These are phyloP conservation scores for Parotocinclus haroldoi DNA, from an alignment of 2,797 vertebrate species.

Conservation along the genomic window DNA sequence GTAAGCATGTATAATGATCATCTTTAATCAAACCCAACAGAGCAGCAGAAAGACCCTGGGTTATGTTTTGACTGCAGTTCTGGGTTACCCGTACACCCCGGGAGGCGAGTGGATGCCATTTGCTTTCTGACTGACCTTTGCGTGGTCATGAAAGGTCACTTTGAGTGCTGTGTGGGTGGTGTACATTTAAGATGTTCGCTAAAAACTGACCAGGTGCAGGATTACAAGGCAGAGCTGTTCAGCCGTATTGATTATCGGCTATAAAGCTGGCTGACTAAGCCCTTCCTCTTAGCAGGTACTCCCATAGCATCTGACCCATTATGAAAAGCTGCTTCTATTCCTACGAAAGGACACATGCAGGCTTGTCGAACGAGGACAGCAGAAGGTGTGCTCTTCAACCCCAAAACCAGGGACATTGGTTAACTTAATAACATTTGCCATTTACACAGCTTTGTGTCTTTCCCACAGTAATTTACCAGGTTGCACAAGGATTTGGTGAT, in stretches of 20 bases:
- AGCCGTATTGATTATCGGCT: slow-evolving; percentile 29
- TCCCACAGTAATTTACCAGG: no score
- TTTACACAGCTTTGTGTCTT: no score
- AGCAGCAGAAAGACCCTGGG: slow-evolving; percentile 4
- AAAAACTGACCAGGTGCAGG: slow-evolving; percentile 3
- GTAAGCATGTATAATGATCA: no score
- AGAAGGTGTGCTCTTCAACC: no score
- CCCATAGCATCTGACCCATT: not conserved
- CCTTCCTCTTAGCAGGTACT: slow-evolving; percentile 16
- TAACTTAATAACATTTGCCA: no score
- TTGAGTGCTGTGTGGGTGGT: slow-evolving; percentile 2
- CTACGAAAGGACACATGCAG: no score
- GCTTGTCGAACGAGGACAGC: no score
- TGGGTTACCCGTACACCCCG: not conserved
- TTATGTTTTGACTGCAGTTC: no score
- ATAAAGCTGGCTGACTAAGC: slow-evolving; percentile 24
- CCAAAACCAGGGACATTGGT: no score
- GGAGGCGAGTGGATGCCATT: not conserved
- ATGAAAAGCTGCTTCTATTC: not conserved
- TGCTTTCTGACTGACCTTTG: slow-evolving; percentile 17
- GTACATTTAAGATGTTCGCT: no score
- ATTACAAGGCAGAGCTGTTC: slow-evolving; percentile 25
- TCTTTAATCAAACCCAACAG: not conserved
- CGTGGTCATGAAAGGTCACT: slow-evolving; percentile 16
- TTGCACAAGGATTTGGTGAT: no score